These are phyloP conservation scores for Notothenia coriiceps DNA, from an alignment of 2,113 vertebrate genomes.

Conservation along the genomic window DNA sequence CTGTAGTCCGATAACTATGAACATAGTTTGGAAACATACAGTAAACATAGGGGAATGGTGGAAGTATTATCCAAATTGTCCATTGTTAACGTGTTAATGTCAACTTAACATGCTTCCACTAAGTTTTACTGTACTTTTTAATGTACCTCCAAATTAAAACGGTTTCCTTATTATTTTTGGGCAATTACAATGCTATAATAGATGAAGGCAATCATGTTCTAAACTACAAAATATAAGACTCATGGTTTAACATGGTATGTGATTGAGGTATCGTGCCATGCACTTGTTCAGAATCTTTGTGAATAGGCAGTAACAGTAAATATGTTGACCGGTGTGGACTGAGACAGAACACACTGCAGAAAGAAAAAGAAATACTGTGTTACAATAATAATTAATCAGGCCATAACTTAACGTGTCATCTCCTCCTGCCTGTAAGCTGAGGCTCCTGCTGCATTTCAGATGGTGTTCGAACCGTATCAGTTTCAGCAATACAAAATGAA, in stretches of 20 bases:
- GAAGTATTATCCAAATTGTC: background rate
- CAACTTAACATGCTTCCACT: background rate
- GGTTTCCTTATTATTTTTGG: background rate
- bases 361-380: conserved; percentile 24
- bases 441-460: conserved; percentile 61
- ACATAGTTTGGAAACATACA: background rate
- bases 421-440: conserved; percentile 47
- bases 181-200: background rate
- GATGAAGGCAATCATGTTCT: background rate
- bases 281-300: background rate
- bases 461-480: conserved; percentile 48
- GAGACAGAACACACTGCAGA: background rate
- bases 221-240: background rate
- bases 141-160: background rate
- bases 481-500: conserved; percentile 82
- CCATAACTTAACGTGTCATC: conserved; percentile 77
- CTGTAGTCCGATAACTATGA: background rate
- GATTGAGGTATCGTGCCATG: background rate
- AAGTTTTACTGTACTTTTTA: background rate
- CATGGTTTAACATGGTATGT: background rate
- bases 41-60: background rate
- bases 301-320: background rate
- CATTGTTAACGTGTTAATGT: background rate
- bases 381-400: conserved; percentile 79
- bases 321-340: background rate